Base-by-base conservation (phyloP, 2,888 invertebrate genomes). In the Chrysolina oricalcia region DNA sequence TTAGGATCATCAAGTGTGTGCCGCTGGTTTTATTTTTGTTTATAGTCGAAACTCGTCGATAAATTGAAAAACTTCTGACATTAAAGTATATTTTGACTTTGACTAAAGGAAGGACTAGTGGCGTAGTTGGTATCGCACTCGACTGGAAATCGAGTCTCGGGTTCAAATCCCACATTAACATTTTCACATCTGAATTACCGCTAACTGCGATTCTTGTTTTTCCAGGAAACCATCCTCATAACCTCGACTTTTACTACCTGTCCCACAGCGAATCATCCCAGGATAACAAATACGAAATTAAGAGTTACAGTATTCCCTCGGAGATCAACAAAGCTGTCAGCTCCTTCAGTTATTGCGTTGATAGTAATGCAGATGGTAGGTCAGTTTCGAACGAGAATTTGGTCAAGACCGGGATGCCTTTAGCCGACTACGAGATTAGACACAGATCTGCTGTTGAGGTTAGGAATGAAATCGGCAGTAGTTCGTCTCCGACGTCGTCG, bases 221-320 rank as follows among this genome's bases (percentile, higher is more conserved):
- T 21, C 4, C 21, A 53, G 53, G 21, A 0, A 23, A 21, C 5
- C 11, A 17, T 13, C 11, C 21, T 21, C 53, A 53, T 10, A 23
- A 53, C 6, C 53, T 53, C 13, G 53, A 53, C 21, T 23, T 13
- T 21, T 53, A 53, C 19, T 53, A 21, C 53, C 11, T 53, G 21
- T 53, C 53, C 53, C 17, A 53, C 53, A 53, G 53, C 21, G 53
- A 53, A 53, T 53, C 53, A 10, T 13, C 21, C 21, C 11, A 53
- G 19, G 53, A 53, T 5, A 21, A 53, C 53, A 53, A 21, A 21
- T 53, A 53, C 11, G 53, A 53, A 21, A 13, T 53, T 19, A 53
- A 13, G 13, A 53, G 11, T 4, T 53, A 23, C 53, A 53, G 1
- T 13, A 53, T 53, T 19, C 21, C 53, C 11, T 23, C 53, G 3